Evolutionary conservation across 2,113 vertebrate species (phyloP), one percentile per base, ranked within the genome.

Genomic region (Indicator maculatus): DNA sequence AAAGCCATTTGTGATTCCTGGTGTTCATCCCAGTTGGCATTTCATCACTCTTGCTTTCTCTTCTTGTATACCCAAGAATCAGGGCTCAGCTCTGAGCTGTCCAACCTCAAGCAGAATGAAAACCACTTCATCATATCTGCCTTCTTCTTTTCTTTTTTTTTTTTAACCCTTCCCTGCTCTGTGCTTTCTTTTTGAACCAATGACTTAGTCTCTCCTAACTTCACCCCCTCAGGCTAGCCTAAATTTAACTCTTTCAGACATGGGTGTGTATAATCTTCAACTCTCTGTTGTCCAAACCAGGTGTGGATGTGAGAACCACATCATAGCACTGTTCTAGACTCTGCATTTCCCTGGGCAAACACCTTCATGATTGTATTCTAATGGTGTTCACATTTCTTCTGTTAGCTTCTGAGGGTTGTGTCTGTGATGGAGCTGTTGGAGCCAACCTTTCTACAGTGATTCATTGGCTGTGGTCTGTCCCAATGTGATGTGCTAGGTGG

Each of bases 71-170:
- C 96, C 95, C 90, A 95, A 97, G 95, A 93, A 96, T 80, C 47
- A 76, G 84, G 84, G 96, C 96, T 98, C 91, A 8, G 64, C 88
- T 95, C 75, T 86, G 97, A 97, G 96, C 95, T 96, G 96, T 89
- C 89, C 94, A 96, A 95, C 95, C 88, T 95, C 97, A 96, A 96
- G 85, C 96, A 97, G 91, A 98, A 98, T 98, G 97, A 98, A 96
- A 92, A 64, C 53, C 97, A 96, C 87, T 97, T 97, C 96, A 84
- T 88, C 83, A 30, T 19, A 86, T 78, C 79, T 92, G 97, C 70
- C 79, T 47, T 88, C 86, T 87, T 85, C 41, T 44, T 44, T 44
- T 44, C 15, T 88, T 87, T 87, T 85, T n/a, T 41, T 24, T 74
- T 30, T 44, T 41, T 12, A 52, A 26, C 50, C 52, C 31, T 41